Base-by-base conservation (phyloP, 2,797 vertebrate genomes). In the Eospalax fontanierii region DNA sequence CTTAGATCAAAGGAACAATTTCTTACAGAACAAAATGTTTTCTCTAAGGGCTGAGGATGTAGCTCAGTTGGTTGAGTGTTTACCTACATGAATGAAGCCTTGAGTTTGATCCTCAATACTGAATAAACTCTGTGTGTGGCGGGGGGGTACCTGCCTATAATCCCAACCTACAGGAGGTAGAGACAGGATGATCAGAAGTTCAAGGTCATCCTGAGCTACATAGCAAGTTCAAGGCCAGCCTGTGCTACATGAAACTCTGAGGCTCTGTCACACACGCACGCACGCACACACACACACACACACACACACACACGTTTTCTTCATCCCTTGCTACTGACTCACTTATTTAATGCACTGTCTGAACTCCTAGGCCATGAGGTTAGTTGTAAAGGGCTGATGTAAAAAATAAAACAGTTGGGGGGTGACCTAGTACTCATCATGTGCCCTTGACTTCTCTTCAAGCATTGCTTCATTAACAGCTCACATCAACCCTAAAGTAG, bases 1-100 rank as follows among this genome's bases (percentile, higher is more conserved):
- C 14, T 30, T 91, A 43, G 35, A 92, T 90, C 74, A 50, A 92
- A 93, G 90, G 43, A 43, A 40, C 33, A 91, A 89, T 82, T 86
- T n/a, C 26, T 94, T 50, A 75, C 65, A 90, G 50, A 87, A 38
- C n/a, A 65, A 76, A 76, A 76, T 12, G 19, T 24, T 2, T 88
- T 35, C 40, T 88, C 59, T 22, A 35, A 76, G 86, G 3, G 0
- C 30, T 46, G 38, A 24, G 40, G 33, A 28, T 88, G 21, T 76
- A 76, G 30, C 59, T 76, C 21, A 50, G 24, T 46, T 63, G 57
- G 14, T 2, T 12, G 40, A n/a, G 33, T 46, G 14, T 18, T 87
- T 26, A 16, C 40, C 38, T 65, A 50, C 46, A 33, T 35, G 59
- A 21, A 28, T 4, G 30, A 88, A 76, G 59, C 14, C 30, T 59